Evolutionary conservation across 2,797 vertebrate genomes (phyloP), one percentile per base, ranked within the genome.

Genomic region (Borostomias antarcticus): DNA sequence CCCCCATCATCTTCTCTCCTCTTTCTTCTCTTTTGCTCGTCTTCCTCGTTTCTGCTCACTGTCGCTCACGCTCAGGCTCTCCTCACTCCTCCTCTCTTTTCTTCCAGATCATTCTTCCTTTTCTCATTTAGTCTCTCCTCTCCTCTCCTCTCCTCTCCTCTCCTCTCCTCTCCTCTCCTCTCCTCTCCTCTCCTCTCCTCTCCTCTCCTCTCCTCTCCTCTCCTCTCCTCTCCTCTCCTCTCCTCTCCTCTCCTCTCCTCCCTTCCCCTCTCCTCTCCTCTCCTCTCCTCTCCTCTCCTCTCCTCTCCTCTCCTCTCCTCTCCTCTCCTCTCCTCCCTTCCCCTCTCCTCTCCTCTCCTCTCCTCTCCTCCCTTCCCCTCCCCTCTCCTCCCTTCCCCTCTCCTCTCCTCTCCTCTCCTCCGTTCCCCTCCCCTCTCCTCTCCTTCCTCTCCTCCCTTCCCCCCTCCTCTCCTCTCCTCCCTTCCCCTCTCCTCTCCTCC

Each of bases 281-380:
- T 58, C 58, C 58, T 56, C 70, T 69, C 61, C 62, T 30, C 61
- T 58, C 63, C 64, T 64, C 56, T 53, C 58, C 33, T 70, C 30
- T 70, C 47, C 52, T 54, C 52, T 43, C 50, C 51, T 33, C 68
- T 45, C 40, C 40, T 17, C 40, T 45, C 37, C 40, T 35, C 33
- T 45, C 40, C 48, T 26, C 50, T 25, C 48, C 3, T 3, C 19
- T 25, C 50, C 23, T 2, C 50, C 8, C 47, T 4, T 25, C 9
- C 8, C 30, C 35, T 69, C 28, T 47, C 26, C 28, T 19, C 11
- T 25, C 29, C 32, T 57, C 52, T 33, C 51, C 54, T 25, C 30
- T 17, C 40, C 68, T 70, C 37, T 33, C 19, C 19, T 7, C 21
- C 45, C 45, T 26, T 62, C 43, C 21, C 17, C 30, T 33, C 40